Percentiles rank a stretch among this genome's conserved stretches.
Conservation (phyloP, 2,113 vertebrate species). For the Brachionichthys hirsutus region DNA sequence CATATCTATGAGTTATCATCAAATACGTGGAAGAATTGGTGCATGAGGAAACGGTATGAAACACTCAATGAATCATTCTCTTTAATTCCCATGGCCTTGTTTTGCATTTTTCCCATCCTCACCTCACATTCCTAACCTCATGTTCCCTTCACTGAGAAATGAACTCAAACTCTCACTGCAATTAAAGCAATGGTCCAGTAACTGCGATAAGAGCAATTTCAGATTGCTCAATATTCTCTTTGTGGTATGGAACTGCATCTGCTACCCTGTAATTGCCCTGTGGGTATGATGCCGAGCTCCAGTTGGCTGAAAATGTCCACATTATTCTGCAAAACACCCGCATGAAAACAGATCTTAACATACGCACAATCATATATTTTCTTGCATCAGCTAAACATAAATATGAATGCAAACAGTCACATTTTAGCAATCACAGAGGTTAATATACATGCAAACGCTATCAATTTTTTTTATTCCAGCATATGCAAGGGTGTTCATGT, state of each 20-base stretch:
- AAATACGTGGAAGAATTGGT: not conserved
- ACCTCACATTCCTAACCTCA: conserved; percentile 12
- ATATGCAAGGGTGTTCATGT: no score
- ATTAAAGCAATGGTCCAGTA: conserved; percentile 62
- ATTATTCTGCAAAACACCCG: conserved; percentile 10
- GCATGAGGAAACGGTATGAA: not conserved
- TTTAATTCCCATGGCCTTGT: conserved; percentile 51
- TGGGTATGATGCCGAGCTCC: conserved; percentile 44
- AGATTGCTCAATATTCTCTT: conserved; percentile 61
- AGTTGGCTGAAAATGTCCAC: conserved; percentile 38
- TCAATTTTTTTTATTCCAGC: no score
- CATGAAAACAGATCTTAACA: not conserved
- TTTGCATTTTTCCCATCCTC: conserved; percentile 18
- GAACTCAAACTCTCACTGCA: conserved; percentile 50
- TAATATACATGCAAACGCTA: conserved; percentile 21
- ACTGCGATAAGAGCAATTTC: conserved; percentile 62
- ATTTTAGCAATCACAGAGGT: conserved; percentile 14
- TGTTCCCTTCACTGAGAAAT: conserved; percentile 27
- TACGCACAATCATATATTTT: not conserved
- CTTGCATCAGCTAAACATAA: no score
- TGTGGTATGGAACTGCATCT: conserved; percentile 48
- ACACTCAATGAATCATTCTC: conserved; percentile 15
- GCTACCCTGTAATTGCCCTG: conserved; percentile 55
- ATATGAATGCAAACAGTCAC: no score
- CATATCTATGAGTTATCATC: conserved; percentile 1